Base-by-base conservation (phyloP, 1,140 invertebrate species). In the Plodia interpunctella region DNA sequence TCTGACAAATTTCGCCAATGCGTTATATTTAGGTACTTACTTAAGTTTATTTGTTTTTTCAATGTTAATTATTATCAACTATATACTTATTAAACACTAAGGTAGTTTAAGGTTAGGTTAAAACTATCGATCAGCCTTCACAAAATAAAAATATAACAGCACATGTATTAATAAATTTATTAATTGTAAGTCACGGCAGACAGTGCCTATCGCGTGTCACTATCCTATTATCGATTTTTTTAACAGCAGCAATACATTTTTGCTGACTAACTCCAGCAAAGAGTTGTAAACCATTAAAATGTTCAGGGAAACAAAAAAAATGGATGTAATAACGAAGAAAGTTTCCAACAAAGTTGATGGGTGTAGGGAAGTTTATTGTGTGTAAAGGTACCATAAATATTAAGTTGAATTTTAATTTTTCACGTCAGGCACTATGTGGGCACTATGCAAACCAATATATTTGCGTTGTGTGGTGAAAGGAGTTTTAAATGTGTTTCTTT, bases 241-340 rank as follows among this genome's bases (percentile, higher is more conserved):
- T 68, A 73, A 73, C 66, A 58, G 63, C 60, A 56, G 59, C 67
- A 72, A 60, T 52, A 66, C 49, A 56, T 67, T 67, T 53, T 55
- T 53, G 59, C 64, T 65, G 60, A 65, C 50, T 68, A 66, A 72
- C 63, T 60, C 54, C 35, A 58, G 2, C 49, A 35, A 25, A 52
- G 61, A 55, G 38, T 44, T 44, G 38, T 44, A 44, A 44, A 44
- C 38, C 38, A 44, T 44, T 44, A 17, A 44, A 44, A 44, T 44
- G 38, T 17, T 44, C 13, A 17, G 38, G n/a, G 15, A 44, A 44
- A 44, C 38, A 44, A 44, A 44, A 35, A n/a, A 15, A 44, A 44
- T 62, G 60, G 57, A 44, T 55, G 35, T 19, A 32, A 11, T 10
- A 51, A 21, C 38, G 9, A 9, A 49, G 17, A 28, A 49, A 49